These are phyloP conservation scores for Lydus trimaculatus DNA, from an alignment of 2,888 invertebrate genomes.

Conservation along the genomic window DNA sequence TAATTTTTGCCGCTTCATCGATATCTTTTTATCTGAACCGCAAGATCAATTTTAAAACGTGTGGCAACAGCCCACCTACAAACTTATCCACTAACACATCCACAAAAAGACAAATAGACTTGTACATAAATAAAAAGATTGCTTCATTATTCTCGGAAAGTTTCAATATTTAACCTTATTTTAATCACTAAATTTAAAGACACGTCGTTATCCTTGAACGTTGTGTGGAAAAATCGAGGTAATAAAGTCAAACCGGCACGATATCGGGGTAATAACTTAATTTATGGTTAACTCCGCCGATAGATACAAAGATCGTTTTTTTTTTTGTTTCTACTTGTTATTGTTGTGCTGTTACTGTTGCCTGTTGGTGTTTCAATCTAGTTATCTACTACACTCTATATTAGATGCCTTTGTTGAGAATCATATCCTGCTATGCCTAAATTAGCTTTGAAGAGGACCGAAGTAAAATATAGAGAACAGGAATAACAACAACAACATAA, in stretches of 20 bases:
- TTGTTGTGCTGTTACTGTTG: conserved; percentile 1
- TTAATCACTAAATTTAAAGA: conserved; percentile 5
- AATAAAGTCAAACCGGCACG: conserved; percentile 18
- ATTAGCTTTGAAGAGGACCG: neutral
- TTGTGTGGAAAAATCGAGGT: conserved; percentile 5
- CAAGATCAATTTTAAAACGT: conserved; percentile 31
- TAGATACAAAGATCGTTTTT: neutral
- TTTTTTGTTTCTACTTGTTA: neutral
- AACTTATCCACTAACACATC: neutral
- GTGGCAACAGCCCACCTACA: conserved; percentile 32
- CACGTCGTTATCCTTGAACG: conserved; percentile 3
- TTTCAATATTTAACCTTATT: neutral
- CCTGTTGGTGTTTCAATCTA: conserved; percentile 24
- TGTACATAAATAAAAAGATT: neutral
- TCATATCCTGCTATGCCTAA: conserved; percentile 35
- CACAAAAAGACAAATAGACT: neutral
- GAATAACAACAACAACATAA: neutral
- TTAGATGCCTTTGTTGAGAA: conserved; percentile 31
- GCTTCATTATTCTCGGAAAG: neutral
- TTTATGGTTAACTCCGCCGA: conserved; percentile 26
- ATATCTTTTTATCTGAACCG: conserved; percentile 33
- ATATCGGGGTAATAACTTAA: conserved; percentile 32
- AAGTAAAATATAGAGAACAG: neutral
- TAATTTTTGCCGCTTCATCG: conserved; percentile 31
- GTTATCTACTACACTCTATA: conserved; percentile 27